Base-by-base conservation (phyloP, 2,113 vertebrate genomes). In the Drymodes brunneopygia region DNA sequence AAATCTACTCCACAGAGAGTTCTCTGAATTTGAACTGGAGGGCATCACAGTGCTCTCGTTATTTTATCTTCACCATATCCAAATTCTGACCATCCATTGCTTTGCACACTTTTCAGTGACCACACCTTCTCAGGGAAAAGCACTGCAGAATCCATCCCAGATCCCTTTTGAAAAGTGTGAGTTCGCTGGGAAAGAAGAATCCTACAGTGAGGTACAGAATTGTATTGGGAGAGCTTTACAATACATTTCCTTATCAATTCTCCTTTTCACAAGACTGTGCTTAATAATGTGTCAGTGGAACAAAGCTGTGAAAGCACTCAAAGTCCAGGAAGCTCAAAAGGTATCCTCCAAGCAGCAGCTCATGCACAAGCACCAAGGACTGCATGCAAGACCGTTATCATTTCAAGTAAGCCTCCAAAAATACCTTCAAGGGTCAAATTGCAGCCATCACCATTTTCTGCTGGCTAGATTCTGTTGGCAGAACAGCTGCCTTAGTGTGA, bases 231-330 rank as follows among this genome's bases (percentile, higher is more conserved):
- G 74, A 91, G 65, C 54, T 77, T 95, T 51, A 82, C 48, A 81
- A 50, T 8, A n/a, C 24, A 72, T 90, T 94, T 92, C 88, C 71
- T 88, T 77, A 85, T 72, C 82, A 88, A 85, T 85, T 93, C 77
- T 82, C 36, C 79, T 80, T 86, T 66, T 60, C 54, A 66, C n/a
- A 62, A 73, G 47, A 42, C 16, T 33, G 40, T 60, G 54, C 48
- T 90, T 65, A 72, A 73, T 23, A 58, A 77, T 3, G 35, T 48
- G 58, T 50, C 44, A 70, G 31, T 79, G 60, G 77, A 88, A 86
- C 45, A 65, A 92, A 94, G 48, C 38, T 86, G 58, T 82, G 86
- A 79, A 91, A 86, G 73, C 64, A 80, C 74, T 77, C 31, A 61
- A 90, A 90, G 60, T 29, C 54, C 57, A 72, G 65, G 53, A 94